These are phyloP conservation scores for Pseudorasbora parva DNA, from an alignment of 2,113 vertebrate genomes.

Conservation along the genomic window DNA sequence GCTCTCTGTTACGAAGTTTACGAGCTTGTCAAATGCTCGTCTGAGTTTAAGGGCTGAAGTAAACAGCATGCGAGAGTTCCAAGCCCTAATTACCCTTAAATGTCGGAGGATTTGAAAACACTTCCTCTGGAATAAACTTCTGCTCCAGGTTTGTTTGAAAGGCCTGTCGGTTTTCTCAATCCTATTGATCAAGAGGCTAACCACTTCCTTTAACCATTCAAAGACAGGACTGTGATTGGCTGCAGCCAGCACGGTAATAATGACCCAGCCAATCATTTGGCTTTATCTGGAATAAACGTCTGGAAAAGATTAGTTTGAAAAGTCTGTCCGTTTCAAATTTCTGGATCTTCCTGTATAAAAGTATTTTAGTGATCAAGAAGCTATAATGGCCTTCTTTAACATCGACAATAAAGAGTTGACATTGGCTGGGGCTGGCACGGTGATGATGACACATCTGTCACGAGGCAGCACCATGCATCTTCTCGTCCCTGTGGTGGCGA, in stretches of 20 bases:
- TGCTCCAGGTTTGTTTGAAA: slow-evolving; percentile 40
- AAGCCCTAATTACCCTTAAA: slow-evolving; percentile 23
- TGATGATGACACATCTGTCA: slow-evolving; percentile 57
- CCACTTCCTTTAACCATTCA: slow-evolving; percentile 10
- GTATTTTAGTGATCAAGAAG: neutral
- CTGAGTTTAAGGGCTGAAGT: slow-evolving; percentile 31
- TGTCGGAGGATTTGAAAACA: slow-evolving; percentile 29
- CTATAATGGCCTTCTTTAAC: neutral
- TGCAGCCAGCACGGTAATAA: neutral
- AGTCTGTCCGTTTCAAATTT: neutral
- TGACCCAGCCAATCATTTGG: neutral
- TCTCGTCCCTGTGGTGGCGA: slow-evolving; percentile 46
- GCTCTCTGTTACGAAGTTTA: slow-evolving; percentile 26
- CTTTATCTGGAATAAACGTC: slow-evolving; percentile 9
- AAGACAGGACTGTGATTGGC: slow-evolving; percentile 4
- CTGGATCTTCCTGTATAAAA: neutral
- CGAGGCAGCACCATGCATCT: slow-evolving; percentile 56
- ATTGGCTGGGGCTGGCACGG: slow-evolving; percentile 20
- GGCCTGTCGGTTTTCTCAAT: slow-evolving; percentile 11
- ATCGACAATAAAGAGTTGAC: neutral
- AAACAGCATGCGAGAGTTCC: slow-evolving; percentile 44
- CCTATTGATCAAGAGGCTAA: slow-evolving; percentile 24
- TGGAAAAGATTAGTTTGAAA: slow-evolving; percentile 10
- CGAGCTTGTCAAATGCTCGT: slow-evolving; percentile 31
- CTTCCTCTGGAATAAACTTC: slow-evolving; percentile 30